Evolutionary conservation across 2,113 vertebrate species (phyloP), one percentile per base, ranked within the genome.

Genomic region (Brachypteracias leptosomus): DNA sequence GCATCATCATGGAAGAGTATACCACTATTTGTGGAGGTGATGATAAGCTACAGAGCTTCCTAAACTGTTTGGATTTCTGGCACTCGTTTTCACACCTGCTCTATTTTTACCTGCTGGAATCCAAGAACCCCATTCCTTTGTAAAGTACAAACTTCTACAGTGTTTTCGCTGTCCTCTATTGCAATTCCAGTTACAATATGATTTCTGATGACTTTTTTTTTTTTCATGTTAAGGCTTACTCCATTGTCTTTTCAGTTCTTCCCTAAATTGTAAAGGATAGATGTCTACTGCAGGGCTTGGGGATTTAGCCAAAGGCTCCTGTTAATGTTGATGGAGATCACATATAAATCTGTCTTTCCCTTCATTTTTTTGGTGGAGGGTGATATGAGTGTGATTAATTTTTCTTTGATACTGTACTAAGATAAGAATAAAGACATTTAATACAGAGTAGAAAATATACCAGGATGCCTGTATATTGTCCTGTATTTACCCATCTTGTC

Each of bases 11-110:
- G 31, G 54, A 76, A 42, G 28, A 2, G 2, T 86, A 36, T 55
- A 36, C 16, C 61, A 35, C 83, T 93, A 54, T 92, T 90, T 36
- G 28, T 81, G 73, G 44, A 90, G 85, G 75, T 90, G 62, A 89
- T 88, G 97, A 88, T 91, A 92, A 12, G 76, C 35, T 68, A 25
- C 26, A 11, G 66, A 66, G n/a, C 57, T 82, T 66, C 74, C 80
- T 88, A 94, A 97, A 84, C 92, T 95, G 72, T 93, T 94, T 71
- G 49, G 85, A 58, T 82, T 89, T 85, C 67, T 89, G 68, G 73
- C 63, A 33, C 35, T 70, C 31, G 47, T 88, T 67, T 83, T 74
- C 68, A 77, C 38, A 85, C 18, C 26, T 67, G 38, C 16, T 88
- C 79, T 91, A 16, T 80, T 90, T 90, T 97, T 86, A 57, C 24